These are phyloP conservation scores for Temnothorax nylanderi DNA, from an alignment of 1,140 invertebrate genomes.

Conservation along the genomic window DNA sequence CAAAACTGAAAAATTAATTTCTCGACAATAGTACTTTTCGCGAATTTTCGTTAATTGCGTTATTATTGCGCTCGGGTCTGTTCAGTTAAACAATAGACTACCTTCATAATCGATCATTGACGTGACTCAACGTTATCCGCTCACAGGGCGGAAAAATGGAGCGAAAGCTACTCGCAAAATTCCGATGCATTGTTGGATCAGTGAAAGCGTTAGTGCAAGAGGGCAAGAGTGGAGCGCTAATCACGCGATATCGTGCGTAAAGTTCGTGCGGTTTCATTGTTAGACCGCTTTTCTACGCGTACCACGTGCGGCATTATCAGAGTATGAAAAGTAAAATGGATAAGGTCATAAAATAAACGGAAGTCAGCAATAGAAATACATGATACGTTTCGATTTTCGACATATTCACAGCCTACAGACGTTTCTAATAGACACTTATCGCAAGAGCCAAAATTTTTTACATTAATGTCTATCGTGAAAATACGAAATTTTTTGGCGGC, in stretches of 20 bases:
- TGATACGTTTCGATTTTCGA: background rate
- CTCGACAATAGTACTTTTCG: background rate
- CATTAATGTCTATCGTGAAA: background rate
- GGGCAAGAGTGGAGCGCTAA: slow-evolving; percentile 19
- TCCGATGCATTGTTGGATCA: slow-evolving; percentile 53
- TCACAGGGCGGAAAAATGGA: slow-evolving; percentile 43
- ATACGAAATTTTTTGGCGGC: slow-evolving; percentile 2
- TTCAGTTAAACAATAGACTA: slow-evolving; percentile 41
- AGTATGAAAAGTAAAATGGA: slow-evolving; percentile 16
- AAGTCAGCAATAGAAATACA: background rate
- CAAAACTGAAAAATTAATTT: background rate
- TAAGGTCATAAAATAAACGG: background rate
- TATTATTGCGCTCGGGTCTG: background rate
- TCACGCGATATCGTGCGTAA: slow-evolving; percentile 55
- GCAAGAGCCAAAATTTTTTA: background rate
- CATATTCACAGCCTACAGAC: background rate
- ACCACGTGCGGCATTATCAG: background rate
- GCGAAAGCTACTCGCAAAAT: slow-evolving; percentile 59
- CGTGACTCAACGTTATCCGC: slow-evolving; percentile 49
- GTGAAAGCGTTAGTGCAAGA: slow-evolving; percentile 50
- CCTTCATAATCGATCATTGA: slow-evolving; percentile 56
- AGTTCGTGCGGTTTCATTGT: slow-evolving; percentile 54
- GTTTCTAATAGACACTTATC: background rate
- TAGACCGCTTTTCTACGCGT: background rate
- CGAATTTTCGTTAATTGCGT: slow-evolving; percentile 12